Evolutionary conservation across 2,888 invertebrate species (phyloP).

Genomic region (Scaptomyza reducta): DNA sequence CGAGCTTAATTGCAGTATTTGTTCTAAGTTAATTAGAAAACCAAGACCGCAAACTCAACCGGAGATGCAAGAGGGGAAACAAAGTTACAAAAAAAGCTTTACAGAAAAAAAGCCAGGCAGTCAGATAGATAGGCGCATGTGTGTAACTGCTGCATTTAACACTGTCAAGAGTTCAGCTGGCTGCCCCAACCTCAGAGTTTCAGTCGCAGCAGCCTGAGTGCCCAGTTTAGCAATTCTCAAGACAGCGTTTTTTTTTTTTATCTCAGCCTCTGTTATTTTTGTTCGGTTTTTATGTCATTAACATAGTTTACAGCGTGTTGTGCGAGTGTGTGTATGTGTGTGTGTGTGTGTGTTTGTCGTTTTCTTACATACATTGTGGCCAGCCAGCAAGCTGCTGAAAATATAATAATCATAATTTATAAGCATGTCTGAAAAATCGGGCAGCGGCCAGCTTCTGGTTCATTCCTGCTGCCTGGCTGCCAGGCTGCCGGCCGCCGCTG

Average conservation of each 20-base stretch:
- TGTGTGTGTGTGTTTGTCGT: conserved; percentile 22
- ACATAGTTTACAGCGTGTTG: conserved; percentile 67
- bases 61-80: background rate
- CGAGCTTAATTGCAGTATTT: conserved; percentile 76
- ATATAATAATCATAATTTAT: conserved; percentile 71
- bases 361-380: conserved; percentile 39
- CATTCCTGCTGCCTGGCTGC: conserved; percentile 13
- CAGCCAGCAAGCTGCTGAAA: conserved; percentile 61
- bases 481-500: conserved; percentile 30
- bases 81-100: conserved; percentile 4
- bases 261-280: conserved; percentile 49
- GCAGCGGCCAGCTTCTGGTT: conserved; percentile 43
- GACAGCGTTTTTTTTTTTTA: conserved; percentile 30
- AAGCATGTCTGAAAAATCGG: conserved; percentile 61
- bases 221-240: conserved; percentile 33
- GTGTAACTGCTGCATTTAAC: conserved; percentile 75
- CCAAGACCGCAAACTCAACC: conserved; percentile 47
- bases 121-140: conserved; percentile 51
- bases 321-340: conserved; percentile 1
- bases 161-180: conserved; percentile 73
- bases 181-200: conserved; percentile 29
- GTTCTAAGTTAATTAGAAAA: conserved; percentile 78
- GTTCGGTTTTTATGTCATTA: conserved; percentile 72
- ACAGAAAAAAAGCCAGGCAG: conserved; percentile 21
- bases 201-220: conserved; percentile 32